Evolutionary conservation across 2,113 vertebrate genomes (phyloP), one percentile per base, ranked within the genome.

Genomic region (Ahaetulla prasina): DNA sequence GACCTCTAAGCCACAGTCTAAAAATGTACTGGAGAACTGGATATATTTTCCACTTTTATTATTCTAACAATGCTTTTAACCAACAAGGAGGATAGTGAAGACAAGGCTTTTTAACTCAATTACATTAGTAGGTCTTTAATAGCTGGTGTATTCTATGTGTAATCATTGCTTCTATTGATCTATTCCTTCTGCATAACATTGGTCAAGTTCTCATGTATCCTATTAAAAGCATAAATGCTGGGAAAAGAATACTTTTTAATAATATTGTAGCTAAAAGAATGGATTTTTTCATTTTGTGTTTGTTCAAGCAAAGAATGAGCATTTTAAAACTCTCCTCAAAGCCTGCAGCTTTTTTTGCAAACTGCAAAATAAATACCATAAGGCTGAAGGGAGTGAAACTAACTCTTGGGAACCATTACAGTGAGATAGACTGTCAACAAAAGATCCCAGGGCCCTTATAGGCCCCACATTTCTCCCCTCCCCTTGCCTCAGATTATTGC

Each of bases 351-450:
- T 68, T 68, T 68, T 68, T 68, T 60, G 30, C 63, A 94, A 93
- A 93, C 52, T 87, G 86, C 91, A 96, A 96, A 97, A 96, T 93
- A 97, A 97, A 96, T 96, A 97, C 0, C 0, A 47, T 10, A 50
- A 92, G 92, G 57, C 55, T 47, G 8, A 74, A 87, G 14, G 86
- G 93, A 2, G 0, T 94, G 92, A 95, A 0, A 0, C 39, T 35
- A 63, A 35, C 95, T 94, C 95, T 85, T 0, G 92, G 90, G 96
- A 96, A 89, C 60, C 89, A 94, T 96, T 63, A 1, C 50, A 94
- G 92, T 93, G 93, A 92, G 92, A 80, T 1, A 0, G 92, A 84
- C 87, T 60, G 93, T 91, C 92, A 92, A 8, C 10, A 0, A 86
- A 91, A 94, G 52, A 63, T 45, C 90, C 27, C 25, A 47, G 25